Conservation (phyloP, 2,113 vertebrate species). For the Gopherus evgoodei region DNA sequence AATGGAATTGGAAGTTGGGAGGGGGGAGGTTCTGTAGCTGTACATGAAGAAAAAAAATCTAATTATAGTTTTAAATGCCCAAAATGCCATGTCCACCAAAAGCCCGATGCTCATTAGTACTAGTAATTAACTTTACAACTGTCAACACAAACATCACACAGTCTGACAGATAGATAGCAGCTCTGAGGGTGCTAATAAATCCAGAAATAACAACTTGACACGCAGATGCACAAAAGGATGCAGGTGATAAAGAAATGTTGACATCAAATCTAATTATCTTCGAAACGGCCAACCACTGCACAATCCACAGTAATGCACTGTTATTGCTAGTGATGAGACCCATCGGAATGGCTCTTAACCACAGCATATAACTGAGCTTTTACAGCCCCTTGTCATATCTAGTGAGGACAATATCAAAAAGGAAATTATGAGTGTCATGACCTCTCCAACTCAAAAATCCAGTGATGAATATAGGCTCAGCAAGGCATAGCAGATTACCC, state of each 20-base stretch:
- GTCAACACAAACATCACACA: constrained; percentile 86
- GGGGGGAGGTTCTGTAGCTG: constrained; percentile 50
- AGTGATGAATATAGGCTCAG: constrained; percentile 85
- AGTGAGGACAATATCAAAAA: constrained; percentile 83
- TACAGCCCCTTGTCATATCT: constrained; percentile 83
- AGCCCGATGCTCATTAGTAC: constrained; percentile 89
- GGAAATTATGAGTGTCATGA: constrained; percentile 86
- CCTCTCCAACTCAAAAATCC: constrained; percentile 81
- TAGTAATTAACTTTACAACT: constrained; percentile 93
- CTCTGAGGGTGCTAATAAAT: constrained; percentile 88
- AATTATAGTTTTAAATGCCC: constrained; percentile 89
- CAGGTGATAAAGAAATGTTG: constrained; percentile 90
- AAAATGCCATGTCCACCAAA: constrained; percentile 88
- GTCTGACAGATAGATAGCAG: constrained; percentile 87
- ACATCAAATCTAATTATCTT: constrained; percentile 95
- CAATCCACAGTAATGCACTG: constrained; percentile 76
- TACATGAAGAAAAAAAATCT: constrained; percentile 74
- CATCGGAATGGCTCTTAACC: constrained; percentile 78
- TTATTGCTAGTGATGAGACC: constrained; percentile 82
- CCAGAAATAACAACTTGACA: constrained; percentile 91
- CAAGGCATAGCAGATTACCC: constrained; percentile 86
- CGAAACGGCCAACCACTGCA: constrained; percentile 80
- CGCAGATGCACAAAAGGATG: constrained; percentile 88
- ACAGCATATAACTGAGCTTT: constrained; percentile 74
- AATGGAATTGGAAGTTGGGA: constrained; percentile 49